These are phyloP conservation scores for Bombus balteatus DNA, from an alignment of 1,140 invertebrate species.

Conservation along the genomic window DNA sequence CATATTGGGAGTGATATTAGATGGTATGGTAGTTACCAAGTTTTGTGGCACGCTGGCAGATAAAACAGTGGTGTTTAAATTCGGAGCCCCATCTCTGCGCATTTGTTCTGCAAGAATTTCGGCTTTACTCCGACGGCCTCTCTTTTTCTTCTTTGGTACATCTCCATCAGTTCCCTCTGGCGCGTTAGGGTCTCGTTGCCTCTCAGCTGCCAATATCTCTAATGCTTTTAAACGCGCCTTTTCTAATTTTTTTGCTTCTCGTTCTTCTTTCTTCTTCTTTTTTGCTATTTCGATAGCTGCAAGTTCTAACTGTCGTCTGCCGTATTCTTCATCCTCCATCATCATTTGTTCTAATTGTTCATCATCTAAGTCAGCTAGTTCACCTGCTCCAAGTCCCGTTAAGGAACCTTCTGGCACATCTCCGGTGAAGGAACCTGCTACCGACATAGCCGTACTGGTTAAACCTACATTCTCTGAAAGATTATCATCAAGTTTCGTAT, in stretches of 20 bases:
- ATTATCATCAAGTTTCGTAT: conserved; percentile 69
- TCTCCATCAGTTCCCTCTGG: conserved; percentile 77
- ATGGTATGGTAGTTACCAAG: conserved; percentile 40
- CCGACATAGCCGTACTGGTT: conserved; percentile 62
- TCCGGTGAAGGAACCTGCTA: conserved; percentile 67
- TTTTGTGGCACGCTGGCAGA: conserved; percentile 47
- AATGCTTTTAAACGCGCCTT: conserved; percentile 84
- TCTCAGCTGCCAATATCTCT: conserved; percentile 79
- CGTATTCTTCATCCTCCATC: conserved; percentile 86
- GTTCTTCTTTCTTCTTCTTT: conserved; percentile 84
- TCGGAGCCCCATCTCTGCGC: conserved; percentile 73
- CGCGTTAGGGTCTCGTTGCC: conserved; percentile 73
- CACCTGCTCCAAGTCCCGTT: conserved; percentile 78
- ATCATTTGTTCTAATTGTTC: conserved; percentile 85
- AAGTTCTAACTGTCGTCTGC: conserved; percentile 83
- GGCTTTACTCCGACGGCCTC: conserved; percentile 81
- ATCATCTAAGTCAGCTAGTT: conserved; percentile 84
- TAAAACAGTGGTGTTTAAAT: conserved; percentile 41
- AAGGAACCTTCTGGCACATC: conserved; percentile 73
- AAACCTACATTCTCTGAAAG: conserved; percentile 62
- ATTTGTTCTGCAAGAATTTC: conserved; percentile 82
- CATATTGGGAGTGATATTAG: conserved; percentile 49
- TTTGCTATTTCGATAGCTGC: conserved; percentile 84
- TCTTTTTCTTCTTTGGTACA: conserved; percentile 79
- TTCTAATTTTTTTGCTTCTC: conserved; percentile 84